These are phyloP conservation scores for Cichladusa arquata DNA, from an alignment of 2,113 vertebrate genomes.

Conservation along the genomic window DNA sequence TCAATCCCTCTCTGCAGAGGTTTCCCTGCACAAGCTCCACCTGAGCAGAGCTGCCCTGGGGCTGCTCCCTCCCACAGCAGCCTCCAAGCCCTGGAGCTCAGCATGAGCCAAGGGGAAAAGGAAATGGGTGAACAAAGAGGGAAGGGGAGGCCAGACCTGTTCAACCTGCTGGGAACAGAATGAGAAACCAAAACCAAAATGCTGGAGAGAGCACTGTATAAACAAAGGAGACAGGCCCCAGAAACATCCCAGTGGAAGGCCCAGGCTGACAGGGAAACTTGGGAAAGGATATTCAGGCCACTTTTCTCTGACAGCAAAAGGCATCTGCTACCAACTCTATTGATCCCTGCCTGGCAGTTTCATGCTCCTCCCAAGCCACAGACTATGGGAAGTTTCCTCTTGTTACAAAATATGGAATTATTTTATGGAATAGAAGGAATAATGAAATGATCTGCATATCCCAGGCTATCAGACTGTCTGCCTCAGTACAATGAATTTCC, in stretches of 20 bases:
- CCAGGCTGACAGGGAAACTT: neutral
- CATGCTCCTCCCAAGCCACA: neutral
- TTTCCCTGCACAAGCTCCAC: neutral
- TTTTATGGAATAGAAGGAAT: neutral
- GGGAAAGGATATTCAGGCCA: neutral
- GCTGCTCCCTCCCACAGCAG: neutral
- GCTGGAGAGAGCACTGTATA: neutral
- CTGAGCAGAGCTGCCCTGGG: neutral
- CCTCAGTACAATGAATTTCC: neutral
- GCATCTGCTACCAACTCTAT: neutral
- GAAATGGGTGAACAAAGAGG: neutral
- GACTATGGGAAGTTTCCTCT: neutral
- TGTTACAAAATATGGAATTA: neutral
- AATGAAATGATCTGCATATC: too few relatives aligned
- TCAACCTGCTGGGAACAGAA: neutral
- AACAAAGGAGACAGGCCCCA: neutral
- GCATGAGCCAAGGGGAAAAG: neutral
- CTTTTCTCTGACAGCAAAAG: neutral
- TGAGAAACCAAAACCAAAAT: neutral
- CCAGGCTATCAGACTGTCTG: neutral
- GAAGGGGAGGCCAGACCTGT: neutral
- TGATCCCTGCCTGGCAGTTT: neutral
- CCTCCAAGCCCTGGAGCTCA: neutral
- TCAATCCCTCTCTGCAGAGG: neutral
- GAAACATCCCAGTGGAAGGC: neutral